Evolutionary conservation across 2,888 invertebrate species (phyloP).

Genomic region (Drosophila neonasuta): DNA sequence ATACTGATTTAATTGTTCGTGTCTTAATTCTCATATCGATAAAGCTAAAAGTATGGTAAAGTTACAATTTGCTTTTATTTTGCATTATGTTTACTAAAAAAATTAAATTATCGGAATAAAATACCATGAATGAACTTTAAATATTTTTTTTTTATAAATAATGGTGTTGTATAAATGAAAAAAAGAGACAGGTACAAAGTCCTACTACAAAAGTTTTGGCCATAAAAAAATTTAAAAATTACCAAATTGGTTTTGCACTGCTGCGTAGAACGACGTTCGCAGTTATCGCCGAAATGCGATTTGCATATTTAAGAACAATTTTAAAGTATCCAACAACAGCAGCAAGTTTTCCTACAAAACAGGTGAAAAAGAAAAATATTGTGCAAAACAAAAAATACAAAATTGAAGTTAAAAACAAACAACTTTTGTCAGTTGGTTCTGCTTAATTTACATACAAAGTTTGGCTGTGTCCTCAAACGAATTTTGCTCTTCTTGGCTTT

Average conservation of each 20-base stretch:
- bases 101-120: too few relatives aligned
- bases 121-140: conserved; percentile 35
- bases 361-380: conserved; percentile 41
- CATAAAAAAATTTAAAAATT: conserved; percentile 32
- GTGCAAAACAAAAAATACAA: conserved; percentile 9
- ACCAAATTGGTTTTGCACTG: conserved; percentile 39
- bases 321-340: conserved; percentile 18
- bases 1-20: too few relatives aligned
- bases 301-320: conserved; percentile 64
- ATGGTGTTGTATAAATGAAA: conserved; percentile 8
- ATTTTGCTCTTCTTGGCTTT: conserved; percentile 20
- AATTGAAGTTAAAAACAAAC: conserved; percentile 6
- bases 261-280: conserved; percentile 1
- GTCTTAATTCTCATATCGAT: too few relatives aligned
- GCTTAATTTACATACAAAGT: conserved; percentile 61
- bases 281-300: conserved; percentile 49
- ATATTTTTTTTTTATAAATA: conserved; percentile 37
- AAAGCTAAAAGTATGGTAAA: too few relatives aligned
- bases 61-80: too few relatives aligned
- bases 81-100: too few relatives aligned
- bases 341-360: conserved; percentile 11
- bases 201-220: conserved; percentile 18
- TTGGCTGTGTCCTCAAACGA: conserved; percentile 18
- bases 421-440: conserved; percentile 38
- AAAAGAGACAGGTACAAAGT: neutral